Conservation (phyloP, 2,888 invertebrate genomes). For the Andrena dorsata region DNA sequence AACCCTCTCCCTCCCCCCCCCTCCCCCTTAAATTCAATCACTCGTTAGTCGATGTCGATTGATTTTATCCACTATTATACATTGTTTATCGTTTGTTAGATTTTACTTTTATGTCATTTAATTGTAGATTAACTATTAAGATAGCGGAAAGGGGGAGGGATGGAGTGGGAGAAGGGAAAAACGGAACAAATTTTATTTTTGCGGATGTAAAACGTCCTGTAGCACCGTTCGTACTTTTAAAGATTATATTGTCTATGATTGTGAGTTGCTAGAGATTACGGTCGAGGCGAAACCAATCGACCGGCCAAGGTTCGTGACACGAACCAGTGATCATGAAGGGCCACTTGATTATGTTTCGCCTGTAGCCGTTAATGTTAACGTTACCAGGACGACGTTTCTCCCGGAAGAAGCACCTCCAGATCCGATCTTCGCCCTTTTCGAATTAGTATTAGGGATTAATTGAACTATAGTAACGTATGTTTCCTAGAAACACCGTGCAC, state of each 20-base stretch:
- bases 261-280: neutral
- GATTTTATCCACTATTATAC: conserved; percentile 36
- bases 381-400: conserved; percentile 32
- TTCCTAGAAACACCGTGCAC: conserved; percentile 81
- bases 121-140: neutral
- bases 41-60: conserved; percentile 29
- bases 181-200: neutral
- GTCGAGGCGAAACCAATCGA: neutral
- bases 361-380: neutral
- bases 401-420: conserved; percentile 48
- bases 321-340: neutral
- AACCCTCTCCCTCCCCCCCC: too few species aligned
- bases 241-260: neutral
- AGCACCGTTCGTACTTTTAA: neutral
- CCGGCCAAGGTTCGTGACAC: neutral
- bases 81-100: conserved; percentile 27
- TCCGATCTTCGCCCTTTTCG: conserved; percentile 48
- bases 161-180: conserved; percentile 1
- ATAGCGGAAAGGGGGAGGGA: neutral
- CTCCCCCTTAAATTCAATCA: conserved; percentile 11
- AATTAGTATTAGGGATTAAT: conserved; percentile 54
- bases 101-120: conserved; percentile 1
- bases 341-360: neutral
- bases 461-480: conserved; percentile 74
- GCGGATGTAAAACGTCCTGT: neutral